A percentile compares a stretch with the other conserved stretches of the same genome.
Conservation (phyloP, 1,140 invertebrate genomes). For the Propsilocerus akamusi region DNA sequence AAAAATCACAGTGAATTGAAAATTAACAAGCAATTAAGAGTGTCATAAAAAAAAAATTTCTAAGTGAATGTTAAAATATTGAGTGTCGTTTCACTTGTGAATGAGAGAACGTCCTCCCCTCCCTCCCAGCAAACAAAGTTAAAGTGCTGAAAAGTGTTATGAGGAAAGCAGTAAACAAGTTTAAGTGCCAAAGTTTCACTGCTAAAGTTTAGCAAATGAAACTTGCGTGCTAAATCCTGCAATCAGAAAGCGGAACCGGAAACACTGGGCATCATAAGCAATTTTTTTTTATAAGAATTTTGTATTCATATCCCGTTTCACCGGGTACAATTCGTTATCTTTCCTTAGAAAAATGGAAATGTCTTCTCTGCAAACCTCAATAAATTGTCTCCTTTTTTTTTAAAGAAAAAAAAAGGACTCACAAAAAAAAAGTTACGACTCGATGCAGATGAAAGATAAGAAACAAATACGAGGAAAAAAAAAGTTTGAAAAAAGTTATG, state of each 20-base stretch:
- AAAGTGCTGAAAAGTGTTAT: not conserved
- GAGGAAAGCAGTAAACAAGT: not conserved
- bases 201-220: not conserved
- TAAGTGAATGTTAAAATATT: not conserved
- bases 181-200: not conserved
- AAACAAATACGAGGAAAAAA: not conserved
- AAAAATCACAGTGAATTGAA: conserved; percentile 1
- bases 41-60: not conserved
- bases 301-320: not conserved
- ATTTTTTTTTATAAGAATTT: not conserved
- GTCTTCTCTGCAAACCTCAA: not conserved
- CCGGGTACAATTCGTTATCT: not conserved
- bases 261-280: not conserved
- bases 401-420: not conserved
- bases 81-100: not conserved
- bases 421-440: not conserved
- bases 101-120: not conserved
- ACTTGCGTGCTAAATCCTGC: not conserved
- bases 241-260: not conserved
- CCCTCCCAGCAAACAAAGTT: not conserved
- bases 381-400: not conserved
- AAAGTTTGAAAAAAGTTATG: no score
- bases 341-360: not conserved
- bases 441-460: not conserved
- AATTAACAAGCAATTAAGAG: conserved; percentile 1